phyloP scores from a whole-genome alignment of 2,888 invertebrate species.

The Geotrupes spiniger region DNA sequence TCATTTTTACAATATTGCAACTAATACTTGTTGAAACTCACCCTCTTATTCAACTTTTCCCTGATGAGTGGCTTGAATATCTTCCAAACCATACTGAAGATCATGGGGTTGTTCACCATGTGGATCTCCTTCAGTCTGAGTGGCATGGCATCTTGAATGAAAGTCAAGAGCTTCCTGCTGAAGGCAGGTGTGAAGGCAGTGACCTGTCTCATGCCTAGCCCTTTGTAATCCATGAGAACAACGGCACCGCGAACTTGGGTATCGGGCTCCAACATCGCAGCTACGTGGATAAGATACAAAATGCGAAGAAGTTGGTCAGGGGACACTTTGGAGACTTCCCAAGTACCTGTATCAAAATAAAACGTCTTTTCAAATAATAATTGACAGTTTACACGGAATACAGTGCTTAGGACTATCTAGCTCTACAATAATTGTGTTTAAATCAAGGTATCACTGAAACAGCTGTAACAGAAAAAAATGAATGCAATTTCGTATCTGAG shows the following conservation, averaged over 20 bases:
- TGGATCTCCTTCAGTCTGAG: slow-evolving; percentile 80
- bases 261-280: slow-evolving; percentile 73
- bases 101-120: slow-evolving; percentile 79
- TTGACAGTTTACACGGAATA: no score
- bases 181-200: slow-evolving; percentile 67
- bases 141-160: slow-evolving; percentile 87
- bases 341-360: no score
- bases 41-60: slow-evolving; percentile 74
- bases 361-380: no score
- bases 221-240: slow-evolving; percentile 80
- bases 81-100: slow-evolving; percentile 81
- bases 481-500: no score
- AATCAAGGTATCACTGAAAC: no score
- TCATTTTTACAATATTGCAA: not conserved
- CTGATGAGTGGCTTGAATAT: slow-evolving; percentile 81
- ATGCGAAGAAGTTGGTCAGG: slow-evolving; percentile 76
- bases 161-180: slow-evolving; percentile 71
- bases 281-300: slow-evolving; percentile 77
- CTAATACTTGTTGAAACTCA: slow-evolving; percentile 53
- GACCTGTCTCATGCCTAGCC: slow-evolving; percentile 73
- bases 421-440: no score
- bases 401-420: no score
- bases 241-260: slow-evolving; percentile 78
- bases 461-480: no score
- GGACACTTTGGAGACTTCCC: slow-evolving; percentile 72